Base-by-base conservation (phyloP, 2,113 vertebrate genomes). In the Dascyllus trimaculatus region DNA sequence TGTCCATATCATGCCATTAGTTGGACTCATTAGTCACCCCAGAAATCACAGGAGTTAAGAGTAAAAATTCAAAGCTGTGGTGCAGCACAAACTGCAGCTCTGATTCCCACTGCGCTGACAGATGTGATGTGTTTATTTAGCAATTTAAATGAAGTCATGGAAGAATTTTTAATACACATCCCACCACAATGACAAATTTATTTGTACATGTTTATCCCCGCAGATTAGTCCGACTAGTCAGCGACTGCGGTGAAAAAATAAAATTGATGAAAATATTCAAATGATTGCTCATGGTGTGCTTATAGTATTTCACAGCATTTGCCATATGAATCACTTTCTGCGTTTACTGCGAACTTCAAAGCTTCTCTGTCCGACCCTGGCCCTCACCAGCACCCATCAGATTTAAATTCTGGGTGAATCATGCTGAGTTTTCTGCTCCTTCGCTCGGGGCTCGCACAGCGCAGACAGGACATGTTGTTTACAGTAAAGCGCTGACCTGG, bases 401-500 rank as follows among this genome's bases (percentile, higher is more conserved):
- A 78, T 65, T 66, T 62, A 43, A 71, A 74, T 67, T 62, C 63
- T 7, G 54, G 60, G 35, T 56, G 74, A 60, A 53, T 70, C 71
- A 40, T 0, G 24, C 22, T 1, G 32, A 43, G 62, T 71, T 35
- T 61, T 35, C 56, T 21, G 57, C 66, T 59, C 58, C 48, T 56
- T 21, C 11, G 62, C 84, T 80, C 62, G 0, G 19, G 69, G 51
- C 69, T 64, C 52, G 0, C 58, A 4, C 57, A 0, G 65, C 29
- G 6, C 79, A 69, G 54, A 25, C 38, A 3, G 49, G 76, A 77
- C 59, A 65, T 19, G 84, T 68, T 86, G 87, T 84, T 89, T 89
- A 86, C 87, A 84, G 78, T 73, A 63, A 73, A 49, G 78, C 75
- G 13, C 19, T 71, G 81, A 86, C 81, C 84, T 54, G 78, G 46